These are phyloP conservation scores for Ormia ochracea DNA, from an alignment of 2,888 invertebrate species.

Conservation along the genomic window DNA sequence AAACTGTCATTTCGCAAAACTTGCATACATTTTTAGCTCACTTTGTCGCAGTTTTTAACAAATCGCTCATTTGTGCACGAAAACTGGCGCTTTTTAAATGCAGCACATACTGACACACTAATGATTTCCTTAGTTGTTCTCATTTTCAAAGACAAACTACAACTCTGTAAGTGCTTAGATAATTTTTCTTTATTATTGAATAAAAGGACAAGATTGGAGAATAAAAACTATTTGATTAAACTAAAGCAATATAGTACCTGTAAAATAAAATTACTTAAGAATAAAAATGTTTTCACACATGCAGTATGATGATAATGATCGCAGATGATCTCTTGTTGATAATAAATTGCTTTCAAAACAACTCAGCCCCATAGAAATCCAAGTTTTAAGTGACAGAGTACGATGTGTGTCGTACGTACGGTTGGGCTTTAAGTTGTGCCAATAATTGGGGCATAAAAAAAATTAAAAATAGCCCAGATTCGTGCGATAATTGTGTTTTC, in stretches of 20 bases:
- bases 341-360: constrained; percentile 22
- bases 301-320: constrained; percentile 35
- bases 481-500: constrained; percentile 21
- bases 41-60: no score
- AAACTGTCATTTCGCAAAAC: no score
- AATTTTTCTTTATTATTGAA: neutral
- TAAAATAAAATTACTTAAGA: constrained; percentile 39
- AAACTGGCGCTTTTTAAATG: no score
- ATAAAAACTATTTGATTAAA: constrained; percentile 2
- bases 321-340: constrained; percentile 42
- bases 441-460: constrained; percentile 44
- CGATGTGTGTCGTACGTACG: constrained; percentile 6
- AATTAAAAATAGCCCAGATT: neutral
- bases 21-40: no score
- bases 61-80: no score
- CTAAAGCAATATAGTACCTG: constrained; percentile 33
- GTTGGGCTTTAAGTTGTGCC: neutral
- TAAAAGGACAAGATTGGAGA: constrained; percentile 11
- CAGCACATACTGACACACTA: neutral
- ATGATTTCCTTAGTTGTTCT: neutral
- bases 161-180: neutral
- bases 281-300: constrained; percentile 39
- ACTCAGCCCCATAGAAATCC: neutral
- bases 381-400: constrained; percentile 8
- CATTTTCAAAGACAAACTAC: neutral